Evolutionary conservation across 2,113 vertebrate species (phyloP).

Genomic region (Todiramphus chloris): DNA sequence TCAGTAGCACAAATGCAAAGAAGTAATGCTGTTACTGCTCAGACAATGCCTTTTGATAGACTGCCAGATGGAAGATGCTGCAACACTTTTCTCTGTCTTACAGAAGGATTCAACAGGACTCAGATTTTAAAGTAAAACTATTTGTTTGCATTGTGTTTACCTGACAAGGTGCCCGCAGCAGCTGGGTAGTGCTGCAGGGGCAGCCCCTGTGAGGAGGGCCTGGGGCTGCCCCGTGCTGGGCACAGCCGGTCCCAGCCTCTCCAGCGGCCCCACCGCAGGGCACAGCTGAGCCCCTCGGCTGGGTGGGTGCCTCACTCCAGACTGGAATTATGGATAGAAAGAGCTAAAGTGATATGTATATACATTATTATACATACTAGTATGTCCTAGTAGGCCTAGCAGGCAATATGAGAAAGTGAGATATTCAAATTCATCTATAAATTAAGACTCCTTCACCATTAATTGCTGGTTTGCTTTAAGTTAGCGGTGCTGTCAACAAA

Average conservation of each 20-base stretch:
- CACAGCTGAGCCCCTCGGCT: not conserved
- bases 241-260: too few relatives aligned
- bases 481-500: not conserved
- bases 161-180: not conserved
- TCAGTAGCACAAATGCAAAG: rapidly evolving
- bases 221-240: too few relatives aligned
- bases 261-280: not conserved
- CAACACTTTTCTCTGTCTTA: not conserved
- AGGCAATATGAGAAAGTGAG: not conserved
- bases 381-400: not conserved
- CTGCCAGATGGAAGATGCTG: not conserved
- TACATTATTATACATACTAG: not conserved
- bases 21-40: rapidly evolving
- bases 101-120: not conserved
- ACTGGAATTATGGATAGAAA: not conserved
- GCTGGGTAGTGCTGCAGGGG: rapidly evolving
- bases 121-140: not conserved
- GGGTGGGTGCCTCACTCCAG: rapidly evolving
- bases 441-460: not conserved
- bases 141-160: not conserved
- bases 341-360: not conserved
- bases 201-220: rapidly evolving
- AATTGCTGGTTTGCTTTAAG: not conserved
- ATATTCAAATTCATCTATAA: not conserved
- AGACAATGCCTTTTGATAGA: not conserved